Evolutionary conservation across 2,113 vertebrate species (phyloP).

Genomic region (Podarcis cretensis): DNA sequence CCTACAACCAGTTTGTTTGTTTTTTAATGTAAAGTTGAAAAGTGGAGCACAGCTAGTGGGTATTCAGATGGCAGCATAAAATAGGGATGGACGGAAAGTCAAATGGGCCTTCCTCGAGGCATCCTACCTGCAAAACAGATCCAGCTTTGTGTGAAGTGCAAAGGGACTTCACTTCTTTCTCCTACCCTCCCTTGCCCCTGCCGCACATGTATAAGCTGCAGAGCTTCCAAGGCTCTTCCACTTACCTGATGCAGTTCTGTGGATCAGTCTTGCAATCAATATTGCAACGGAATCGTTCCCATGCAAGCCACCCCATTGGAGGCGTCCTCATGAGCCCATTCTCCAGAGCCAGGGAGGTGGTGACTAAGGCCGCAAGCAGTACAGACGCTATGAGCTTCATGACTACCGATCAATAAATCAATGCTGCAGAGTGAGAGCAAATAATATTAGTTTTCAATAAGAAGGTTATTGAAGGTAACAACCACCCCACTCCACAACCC

Average conservation of each 20-base stretch:
- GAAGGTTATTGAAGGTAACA: background rate
- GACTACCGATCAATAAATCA: background rate
- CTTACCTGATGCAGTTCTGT: conserved; percentile 91
- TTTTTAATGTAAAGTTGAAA: background rate
- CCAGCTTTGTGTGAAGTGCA: background rate
- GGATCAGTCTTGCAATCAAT: conserved; percentile 85
- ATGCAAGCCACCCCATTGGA: conserved; percentile 96
- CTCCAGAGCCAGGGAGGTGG: conserved; percentile 75
- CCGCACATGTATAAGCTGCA: background rate
- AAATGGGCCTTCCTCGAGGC: background rate
- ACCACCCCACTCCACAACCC: background rate
- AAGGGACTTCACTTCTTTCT: background rate
- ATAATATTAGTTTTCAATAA: background rate
- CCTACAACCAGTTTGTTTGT: too few species aligned
- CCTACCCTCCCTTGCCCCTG: background rate
- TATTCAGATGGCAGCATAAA: background rate
- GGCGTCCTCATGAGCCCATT: conserved; percentile 89
- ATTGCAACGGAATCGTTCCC: conserved; percentile 93
- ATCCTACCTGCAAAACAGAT: background rate
- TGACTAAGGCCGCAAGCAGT: conserved; percentile 47
- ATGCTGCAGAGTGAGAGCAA: background rate
- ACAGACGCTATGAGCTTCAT: background rate
- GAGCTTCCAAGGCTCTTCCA: background rate
- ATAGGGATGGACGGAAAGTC: too few species aligned
- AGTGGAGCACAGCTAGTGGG: background rate